Percentiles rank a stretch among this genome's conserved stretches.
Evolutionary conservation across 2,113 vertebrate genomes (phyloP).

Genomic region (Xyrauchen texanus): DNA sequence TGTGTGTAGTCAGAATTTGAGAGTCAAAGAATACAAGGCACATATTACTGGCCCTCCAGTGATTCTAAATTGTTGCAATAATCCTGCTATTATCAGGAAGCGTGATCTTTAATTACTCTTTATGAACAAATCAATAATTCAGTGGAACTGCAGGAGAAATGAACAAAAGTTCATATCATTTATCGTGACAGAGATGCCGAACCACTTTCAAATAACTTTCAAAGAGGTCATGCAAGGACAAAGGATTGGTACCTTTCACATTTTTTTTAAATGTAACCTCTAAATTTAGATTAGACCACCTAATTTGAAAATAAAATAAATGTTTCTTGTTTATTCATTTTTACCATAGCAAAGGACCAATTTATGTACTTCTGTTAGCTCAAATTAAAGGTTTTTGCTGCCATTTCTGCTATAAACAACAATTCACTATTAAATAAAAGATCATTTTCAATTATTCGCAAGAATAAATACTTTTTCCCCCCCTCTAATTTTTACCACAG

Average conservation of each 20-base stretch:
- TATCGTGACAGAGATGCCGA: background rate
- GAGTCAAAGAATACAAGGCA: background rate
- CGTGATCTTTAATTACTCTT: slow-evolving; percentile 54
- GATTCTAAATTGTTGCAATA: slow-evolving; percentile 42
- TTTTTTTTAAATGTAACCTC: no score
- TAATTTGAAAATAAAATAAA: no score
- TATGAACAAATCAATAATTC: slow-evolving; percentile 55
- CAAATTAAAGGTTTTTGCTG: background rate
- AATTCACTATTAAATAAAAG: no score
- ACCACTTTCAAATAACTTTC: background rate
- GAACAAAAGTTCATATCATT: slow-evolving; percentile 2
- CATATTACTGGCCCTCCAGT: slow-evolving; percentile 11
- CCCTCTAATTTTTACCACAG: no score
- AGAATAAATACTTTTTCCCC: no score
- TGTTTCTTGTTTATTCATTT: background rate
- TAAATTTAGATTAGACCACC: background rate
- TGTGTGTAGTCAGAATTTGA: background rate
- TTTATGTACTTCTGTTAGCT: background rate
- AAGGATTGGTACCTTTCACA: no score
- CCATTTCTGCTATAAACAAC: no score
- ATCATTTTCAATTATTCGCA: no score
- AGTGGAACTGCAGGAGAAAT: slow-evolving; percentile 27
- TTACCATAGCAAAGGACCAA: background rate
- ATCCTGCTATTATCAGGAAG: slow-evolving; percentile 46
- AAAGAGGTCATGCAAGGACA: background rate